A percentile compares a stretch with the other conserved stretches of the same genome.
phyloP scores from a whole-genome alignment of 2,797 vertebrate genomes.

The Argentina silus region DNA sequence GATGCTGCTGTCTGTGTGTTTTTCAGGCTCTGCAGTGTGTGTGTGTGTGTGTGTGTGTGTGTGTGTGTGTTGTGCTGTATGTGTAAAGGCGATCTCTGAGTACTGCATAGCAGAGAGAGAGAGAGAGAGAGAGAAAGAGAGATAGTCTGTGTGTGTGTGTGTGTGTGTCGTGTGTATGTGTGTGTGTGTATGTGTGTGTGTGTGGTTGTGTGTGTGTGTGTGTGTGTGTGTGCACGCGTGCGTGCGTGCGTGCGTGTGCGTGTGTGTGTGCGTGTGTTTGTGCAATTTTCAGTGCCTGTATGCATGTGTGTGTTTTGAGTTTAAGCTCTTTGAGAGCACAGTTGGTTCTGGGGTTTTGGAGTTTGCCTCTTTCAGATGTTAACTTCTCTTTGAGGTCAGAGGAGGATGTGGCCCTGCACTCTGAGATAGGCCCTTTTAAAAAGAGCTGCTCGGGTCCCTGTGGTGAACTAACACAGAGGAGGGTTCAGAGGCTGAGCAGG shows the following conservation, averaged over 20 bases:
- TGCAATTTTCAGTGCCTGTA: neutral
- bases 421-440: slow-evolving; percentile 47
- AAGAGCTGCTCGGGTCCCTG: slow-evolving; percentile 37
- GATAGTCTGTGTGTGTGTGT: neutral
- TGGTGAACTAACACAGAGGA: slow-evolving; percentile 38
- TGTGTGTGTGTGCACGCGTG: neutral
- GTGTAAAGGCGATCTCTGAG: too few relatives aligned
- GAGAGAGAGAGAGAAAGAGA: too few relatives aligned
- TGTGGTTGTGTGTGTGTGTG: neutral
- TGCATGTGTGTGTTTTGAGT: neutral
- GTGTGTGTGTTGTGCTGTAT: neutral
- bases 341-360: slow-evolving; percentile 9
- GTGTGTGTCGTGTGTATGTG: neutral
- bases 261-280: neutral
- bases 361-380: slow-evolving; percentile 42
- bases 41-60: neutral
- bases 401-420: slow-evolving; percentile 47
- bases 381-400: slow-evolving; percentile 29
- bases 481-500: slow-evolving; percentile 27
- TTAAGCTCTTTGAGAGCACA: neutral
- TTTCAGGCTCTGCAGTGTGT: neutral
- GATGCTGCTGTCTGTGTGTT: slow-evolving; percentile 61
- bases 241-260: too few relatives aligned
- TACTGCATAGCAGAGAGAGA: too few relatives aligned
- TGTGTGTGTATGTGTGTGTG: neutral